Evolutionary conservation across 2,888 invertebrate species (phyloP), one percentile per base, ranked within the genome.

Genomic region (Notodromas monacha): DNA sequence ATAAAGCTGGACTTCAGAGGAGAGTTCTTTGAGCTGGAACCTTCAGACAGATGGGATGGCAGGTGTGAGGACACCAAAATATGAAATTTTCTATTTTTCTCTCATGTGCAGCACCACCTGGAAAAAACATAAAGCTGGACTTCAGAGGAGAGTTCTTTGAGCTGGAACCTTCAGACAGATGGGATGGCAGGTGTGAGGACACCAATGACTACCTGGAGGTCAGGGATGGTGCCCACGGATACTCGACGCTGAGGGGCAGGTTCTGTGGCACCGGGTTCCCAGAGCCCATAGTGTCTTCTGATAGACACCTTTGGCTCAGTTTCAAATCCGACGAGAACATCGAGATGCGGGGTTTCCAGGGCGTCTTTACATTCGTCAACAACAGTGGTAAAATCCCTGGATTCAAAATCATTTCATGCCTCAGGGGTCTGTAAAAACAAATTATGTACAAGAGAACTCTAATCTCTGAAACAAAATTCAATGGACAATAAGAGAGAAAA

Each of bases 281-380:
- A 14, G 62, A 63, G 12, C 58, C 63, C 46, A 60, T 74, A 39
- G 61, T 60, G 32, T 70, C 72, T 12, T 58, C 61, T 34, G 65
- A 65, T 37, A 54, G 68, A 29, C 63, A 63, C 48, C 57, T 76
- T 34, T 74, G 72, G 72, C 52, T 73, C 33, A 57, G 62, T 36
- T 76, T 76, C 51, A 59, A 59, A 39, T 68, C 72, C 5, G 76
- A 76, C 43, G 68, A 68, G 40, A 66, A 63, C 41, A 68, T 74
- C 40, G 67, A 73, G 48, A 65, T 66, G 43, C 52, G 51, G 15
- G 76, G 76, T 2, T 76, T 76, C 50, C 59, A 60, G 39, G 72
- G 69, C 1, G 63, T 69, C 13, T 74, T 65, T 49, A 60, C 58
- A 37, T 65, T 58, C 45, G 50, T 65, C 33, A 58, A 58, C 27